Conservation (phyloP, 1,140 invertebrate species). For the Scaptomyza graminum region DNA sequence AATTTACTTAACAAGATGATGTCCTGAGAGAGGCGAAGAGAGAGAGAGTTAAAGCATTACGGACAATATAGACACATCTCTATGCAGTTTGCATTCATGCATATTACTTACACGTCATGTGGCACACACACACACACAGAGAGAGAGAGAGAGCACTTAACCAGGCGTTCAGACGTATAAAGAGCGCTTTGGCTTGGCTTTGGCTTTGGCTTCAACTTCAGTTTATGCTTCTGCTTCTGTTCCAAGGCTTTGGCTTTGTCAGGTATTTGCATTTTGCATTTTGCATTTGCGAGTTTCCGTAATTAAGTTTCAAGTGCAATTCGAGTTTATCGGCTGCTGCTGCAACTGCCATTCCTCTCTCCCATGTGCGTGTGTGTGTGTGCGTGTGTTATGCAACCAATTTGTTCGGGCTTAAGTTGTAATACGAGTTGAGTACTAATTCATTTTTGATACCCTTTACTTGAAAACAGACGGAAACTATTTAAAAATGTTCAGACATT, state of each 20-base stretch:
- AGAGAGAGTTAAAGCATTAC: conserved; percentile 31
- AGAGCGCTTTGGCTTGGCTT: conserved; percentile 29
- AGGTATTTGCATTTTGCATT: conserved; percentile 59
- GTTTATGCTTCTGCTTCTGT: conserved; percentile 21
- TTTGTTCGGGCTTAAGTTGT: conserved; percentile 44
- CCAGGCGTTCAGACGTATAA: conserved; percentile 52
- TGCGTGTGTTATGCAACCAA: conserved; percentile 46
- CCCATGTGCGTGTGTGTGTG: neutral
- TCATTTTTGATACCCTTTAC: conserved; percentile 21
- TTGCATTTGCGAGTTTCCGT: conserved; percentile 72
- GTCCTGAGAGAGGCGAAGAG: neutral
- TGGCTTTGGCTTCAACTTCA: conserved; percentile 13
- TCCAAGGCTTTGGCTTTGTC: conserved; percentile 40
- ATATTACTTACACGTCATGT: conserved; percentile 72
- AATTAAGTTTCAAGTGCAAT: conserved; percentile 78
- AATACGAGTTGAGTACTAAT: conserved; percentile 29
- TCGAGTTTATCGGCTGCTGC: conserved; percentile 65
- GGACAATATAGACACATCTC: conserved; percentile 8
- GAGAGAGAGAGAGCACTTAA: conserved; percentile 40
- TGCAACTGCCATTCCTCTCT: neutral
- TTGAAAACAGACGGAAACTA: neutral
- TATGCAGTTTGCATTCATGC: conserved; percentile 56
- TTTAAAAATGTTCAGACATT: neutral
- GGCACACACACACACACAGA: conserved; percentile 9
- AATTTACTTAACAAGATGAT: conserved; percentile 50